A percentile compares a stretch with the other conserved stretches of the same genome.
Evolutionary conservation across 2,113 vertebrate genomes (phyloP).

Genomic region (Heterocephalus glaber): DNA sequence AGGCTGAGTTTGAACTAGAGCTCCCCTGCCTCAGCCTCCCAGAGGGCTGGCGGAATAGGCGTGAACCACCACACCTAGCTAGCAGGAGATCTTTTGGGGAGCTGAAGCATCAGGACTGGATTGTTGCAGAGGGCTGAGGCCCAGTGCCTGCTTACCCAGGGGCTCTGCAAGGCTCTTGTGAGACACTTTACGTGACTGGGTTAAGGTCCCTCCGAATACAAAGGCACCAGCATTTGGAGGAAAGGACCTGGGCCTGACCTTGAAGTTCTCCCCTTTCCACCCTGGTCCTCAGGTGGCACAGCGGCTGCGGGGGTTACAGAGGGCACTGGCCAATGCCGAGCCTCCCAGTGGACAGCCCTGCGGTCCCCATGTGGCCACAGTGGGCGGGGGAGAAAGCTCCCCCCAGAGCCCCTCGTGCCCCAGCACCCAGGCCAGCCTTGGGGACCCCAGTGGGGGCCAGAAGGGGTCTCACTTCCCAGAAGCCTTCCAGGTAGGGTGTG

Average conservation of each 20-base stretch:
- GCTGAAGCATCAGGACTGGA: not conserved
- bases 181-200: not conserved
- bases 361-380: not conserved
- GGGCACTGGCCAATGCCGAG: not conserved
- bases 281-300: not conserved
- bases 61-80: not conserved
- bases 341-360: not conserved
- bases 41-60: not conserved
- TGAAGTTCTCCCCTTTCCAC: not conserved
- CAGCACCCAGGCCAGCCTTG: not conserved
- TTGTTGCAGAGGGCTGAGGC: not conserved
- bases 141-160: not conserved
- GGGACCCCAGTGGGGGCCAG: not conserved
- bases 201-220: not conserved
- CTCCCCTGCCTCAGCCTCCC: not conserved
- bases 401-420: not conserved
- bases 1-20: not conserved
- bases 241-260: not conserved
- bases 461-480: slow-evolving; percentile 54
- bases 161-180: fast-evolving
- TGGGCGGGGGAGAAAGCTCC: not conserved
- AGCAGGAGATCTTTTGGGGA: not conserved
- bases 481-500: slow-evolving; percentile 71
- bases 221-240: not conserved
- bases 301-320: not conserved